Evolutionary conservation across 2,888 invertebrate genomes (phyloP), one percentile per base, ranked within the genome.

Genomic region (Tetheella fluctuosa): DNA sequence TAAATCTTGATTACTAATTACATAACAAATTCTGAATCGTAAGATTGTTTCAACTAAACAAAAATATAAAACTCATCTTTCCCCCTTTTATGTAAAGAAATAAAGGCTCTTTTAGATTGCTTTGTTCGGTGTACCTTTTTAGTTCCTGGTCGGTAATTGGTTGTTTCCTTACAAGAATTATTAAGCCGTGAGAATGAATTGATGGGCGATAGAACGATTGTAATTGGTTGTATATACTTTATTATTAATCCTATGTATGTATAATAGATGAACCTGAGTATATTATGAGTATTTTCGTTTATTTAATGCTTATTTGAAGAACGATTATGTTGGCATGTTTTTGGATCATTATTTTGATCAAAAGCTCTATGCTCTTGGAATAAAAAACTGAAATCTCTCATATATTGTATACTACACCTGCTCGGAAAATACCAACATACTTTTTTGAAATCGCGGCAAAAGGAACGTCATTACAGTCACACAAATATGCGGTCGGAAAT

Each of bases 51-150:
- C 5, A 10, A 3, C 2, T 0, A 20, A 48, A 48, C 10, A 17
- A 20, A n/a, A 17, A 3, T 17, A 17, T 17, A 17, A 42, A 48
- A 48, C 20, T 10, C 17, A 48, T 20, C 17, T 48, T 48, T 10
- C 8, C 17, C n/a, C 20, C 48, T 20, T 48, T 20, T n/a, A 48
- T 10, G 7, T n/a, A 48, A 48, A 48, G 48, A 10, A 48, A 48
- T n/a, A n/a, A 48, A 48, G 10, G 17, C 20, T 48, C 17, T 48
- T 15, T 20, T 48, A 10, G 48, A 48, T 48, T 48, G 48, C 48
- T 48, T 48, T 48, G 48, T 48, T 48, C 20, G 20, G 20, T 48
- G 10, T 20, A 48, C 48, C 48, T 48, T 48, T 48, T 10, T 42
- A 42, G n/a, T 48, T 48, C 20, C 48, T n/a, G 48, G n/a, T 48